Evolutionary conservation across 2,888 invertebrate species (phyloP).

Genomic region (Dolichopus griseipennis): DNA sequence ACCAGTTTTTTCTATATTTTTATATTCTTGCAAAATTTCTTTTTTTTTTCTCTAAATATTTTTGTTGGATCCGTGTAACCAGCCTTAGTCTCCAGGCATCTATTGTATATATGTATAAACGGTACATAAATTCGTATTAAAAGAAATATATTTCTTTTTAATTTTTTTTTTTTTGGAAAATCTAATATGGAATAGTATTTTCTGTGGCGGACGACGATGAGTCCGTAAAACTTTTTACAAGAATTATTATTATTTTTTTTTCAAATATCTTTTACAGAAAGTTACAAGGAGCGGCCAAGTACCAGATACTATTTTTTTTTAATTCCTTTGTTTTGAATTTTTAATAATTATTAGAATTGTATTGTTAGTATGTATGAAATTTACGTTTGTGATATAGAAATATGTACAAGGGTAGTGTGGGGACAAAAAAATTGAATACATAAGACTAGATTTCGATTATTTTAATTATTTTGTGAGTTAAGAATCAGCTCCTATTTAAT

Average conservation of each 20-base stretch:
- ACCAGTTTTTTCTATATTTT: neutral
- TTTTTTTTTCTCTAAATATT: neutral
- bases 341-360: neutral
- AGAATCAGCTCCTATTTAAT: too few relatives aligned
- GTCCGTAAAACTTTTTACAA: neutral
- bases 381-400: neutral
- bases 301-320: neutral
- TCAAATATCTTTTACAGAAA: neutral
- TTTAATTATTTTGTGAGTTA: too few relatives aligned
- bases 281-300: neutral
- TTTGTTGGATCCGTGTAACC: neutral
- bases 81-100: neutral
- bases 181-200: conserved; percentile 2
- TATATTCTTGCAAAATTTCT: neutral
- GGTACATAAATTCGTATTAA: neutral
- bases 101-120: too few relatives aligned
- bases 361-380: neutral
- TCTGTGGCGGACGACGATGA: neutral
- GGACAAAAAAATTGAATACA: too few relatives aligned
- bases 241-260: neutral
- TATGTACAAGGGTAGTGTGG: too few relatives aligned
- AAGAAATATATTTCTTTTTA: neutral
- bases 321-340: neutral
- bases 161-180: neutral
- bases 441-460: too few relatives aligned